phyloP scores from a whole-genome alignment of 2,797 vertebrate species.

The Danio albolineatus region DNA sequence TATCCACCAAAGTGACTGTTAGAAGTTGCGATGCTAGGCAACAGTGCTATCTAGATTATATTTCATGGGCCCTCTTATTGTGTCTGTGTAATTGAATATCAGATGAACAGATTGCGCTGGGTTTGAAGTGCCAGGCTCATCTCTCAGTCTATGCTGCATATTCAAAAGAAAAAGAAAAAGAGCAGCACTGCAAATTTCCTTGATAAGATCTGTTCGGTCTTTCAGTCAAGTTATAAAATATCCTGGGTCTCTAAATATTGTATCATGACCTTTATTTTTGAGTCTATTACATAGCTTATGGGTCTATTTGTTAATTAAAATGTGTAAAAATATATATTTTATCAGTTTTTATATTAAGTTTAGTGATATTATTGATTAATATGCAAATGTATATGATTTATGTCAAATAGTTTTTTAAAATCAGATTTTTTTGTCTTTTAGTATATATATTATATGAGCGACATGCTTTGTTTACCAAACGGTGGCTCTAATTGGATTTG shows the following conservation, averaged over 20 bases:
- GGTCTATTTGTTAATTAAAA: neutral
- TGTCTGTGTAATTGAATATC: constrained; percentile 57
- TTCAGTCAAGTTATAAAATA: constrained; percentile 5
- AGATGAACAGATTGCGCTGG: constrained; percentile 51
- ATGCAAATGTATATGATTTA: no score
- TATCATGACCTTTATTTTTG: neutral
- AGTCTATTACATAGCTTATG: neutral
- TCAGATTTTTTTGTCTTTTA: no score
- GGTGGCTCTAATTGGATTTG: no score
- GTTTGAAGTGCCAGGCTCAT: constrained; percentile 42
- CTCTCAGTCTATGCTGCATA: neutral
- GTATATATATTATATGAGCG: no score
- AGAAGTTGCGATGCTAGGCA: constrained; percentile 59
- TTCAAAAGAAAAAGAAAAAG: constrained; percentile 7
- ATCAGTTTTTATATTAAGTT: no score
- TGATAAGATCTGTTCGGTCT: neutral
- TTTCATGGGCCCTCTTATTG: constrained; percentile 57
- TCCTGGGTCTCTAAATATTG: neutral
- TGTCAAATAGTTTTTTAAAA: no score
- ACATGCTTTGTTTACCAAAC: no score
- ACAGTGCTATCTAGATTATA: constrained; percentile 53
- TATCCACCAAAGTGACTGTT: constrained; percentile 52
- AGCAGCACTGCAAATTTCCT: constrained; percentile 15
- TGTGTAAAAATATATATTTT: no score
- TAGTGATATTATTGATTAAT: no score